These are phyloP conservation scores for Megaceryle maxima DNA, from an alignment of 2,113 vertebrate genomes.

Conservation along the genomic window DNA sequence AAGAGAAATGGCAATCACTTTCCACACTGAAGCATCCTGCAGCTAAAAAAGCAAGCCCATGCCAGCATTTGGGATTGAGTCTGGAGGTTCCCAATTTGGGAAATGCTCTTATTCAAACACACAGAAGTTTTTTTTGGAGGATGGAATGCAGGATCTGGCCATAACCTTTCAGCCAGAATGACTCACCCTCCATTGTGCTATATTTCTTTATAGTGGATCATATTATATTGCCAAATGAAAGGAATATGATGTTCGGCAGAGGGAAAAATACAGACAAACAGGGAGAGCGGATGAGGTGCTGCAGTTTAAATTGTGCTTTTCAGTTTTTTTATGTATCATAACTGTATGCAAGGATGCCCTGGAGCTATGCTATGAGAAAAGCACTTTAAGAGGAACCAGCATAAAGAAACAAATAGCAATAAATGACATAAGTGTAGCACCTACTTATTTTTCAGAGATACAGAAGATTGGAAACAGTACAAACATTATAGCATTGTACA, in stretches of 20 bases:
- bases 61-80: not conserved
- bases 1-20: not conserved
- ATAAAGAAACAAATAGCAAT: constrained; percentile 72
- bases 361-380: constrained; percentile 52
- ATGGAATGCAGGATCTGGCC: not conserved
- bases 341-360: constrained; percentile 64
- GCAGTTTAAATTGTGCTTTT: constrained; percentile 52
- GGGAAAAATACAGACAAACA: constrained; percentile 53
- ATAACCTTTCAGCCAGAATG: constrained; percentile 40
- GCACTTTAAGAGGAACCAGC: constrained; percentile 64
- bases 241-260: constrained; percentile 37
- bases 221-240: constrained; percentile 41
- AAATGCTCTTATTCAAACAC: not conserved
- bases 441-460: constrained; percentile 62
- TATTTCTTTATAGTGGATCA: constrained; percentile 32
- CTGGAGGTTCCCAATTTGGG: not conserved
- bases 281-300: constrained; percentile 53
- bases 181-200: constrained; percentile 45
- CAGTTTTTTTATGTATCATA: constrained; percentile 46
- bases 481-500: constrained; percentile 39
- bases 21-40: not conserved
- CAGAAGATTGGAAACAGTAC: constrained; percentile 55
- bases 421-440: constrained; percentile 62
- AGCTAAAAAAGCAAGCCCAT: not conserved
- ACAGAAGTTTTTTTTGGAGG: not conserved